These are phyloP conservation scores for Triplophysa tibetana DNA, from an alignment of 2,113 vertebrate species.

Conservation along the genomic window DNA sequence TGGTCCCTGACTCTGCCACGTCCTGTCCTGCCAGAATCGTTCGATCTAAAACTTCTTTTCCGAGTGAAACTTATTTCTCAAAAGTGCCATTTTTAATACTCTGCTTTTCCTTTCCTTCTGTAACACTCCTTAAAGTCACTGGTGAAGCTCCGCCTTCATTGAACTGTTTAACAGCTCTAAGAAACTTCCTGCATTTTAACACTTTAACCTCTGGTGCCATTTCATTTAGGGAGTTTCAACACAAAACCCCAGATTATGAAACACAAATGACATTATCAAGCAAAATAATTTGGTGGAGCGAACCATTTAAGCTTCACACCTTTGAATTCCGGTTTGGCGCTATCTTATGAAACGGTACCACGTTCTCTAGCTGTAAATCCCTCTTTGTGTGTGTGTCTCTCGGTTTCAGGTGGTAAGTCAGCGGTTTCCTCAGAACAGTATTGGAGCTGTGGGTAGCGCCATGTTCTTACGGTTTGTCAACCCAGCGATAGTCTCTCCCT, in stretches of 20 bases:
- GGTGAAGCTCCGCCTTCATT: slow-evolving; percentile 1
- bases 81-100: not conserved
- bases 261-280: too few species aligned
- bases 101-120: slow-evolving; percentile 33
- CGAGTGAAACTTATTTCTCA: not conserved
- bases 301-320: too few species aligned
- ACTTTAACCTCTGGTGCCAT: slow-evolving; percentile 1
- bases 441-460: slow-evolving; percentile 94
- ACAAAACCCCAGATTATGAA: not conserved
- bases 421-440: slow-evolving; percentile 98
- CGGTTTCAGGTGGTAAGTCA: slow-evolving; percentile 90
- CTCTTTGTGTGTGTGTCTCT: not conserved
- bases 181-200: slow-evolving; percentile 18
- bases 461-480: slow-evolving; percentile 99
- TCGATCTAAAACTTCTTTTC: not conserved
- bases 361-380: not conserved
- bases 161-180: slow-evolving; percentile 18
- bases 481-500: slow-evolving; percentile 95
- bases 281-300: too few species aligned
- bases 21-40: not conserved
- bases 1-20: not conserved
- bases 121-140: slow-evolving; percentile 1
- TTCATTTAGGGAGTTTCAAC: slow-evolving; percentile 1
- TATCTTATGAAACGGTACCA: not conserved
- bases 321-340: not conserved